These are phyloP conservation scores for Dromaius novaehollandiae DNA, from an alignment of 2,113 vertebrate genomes.

Conservation along the genomic window DNA sequence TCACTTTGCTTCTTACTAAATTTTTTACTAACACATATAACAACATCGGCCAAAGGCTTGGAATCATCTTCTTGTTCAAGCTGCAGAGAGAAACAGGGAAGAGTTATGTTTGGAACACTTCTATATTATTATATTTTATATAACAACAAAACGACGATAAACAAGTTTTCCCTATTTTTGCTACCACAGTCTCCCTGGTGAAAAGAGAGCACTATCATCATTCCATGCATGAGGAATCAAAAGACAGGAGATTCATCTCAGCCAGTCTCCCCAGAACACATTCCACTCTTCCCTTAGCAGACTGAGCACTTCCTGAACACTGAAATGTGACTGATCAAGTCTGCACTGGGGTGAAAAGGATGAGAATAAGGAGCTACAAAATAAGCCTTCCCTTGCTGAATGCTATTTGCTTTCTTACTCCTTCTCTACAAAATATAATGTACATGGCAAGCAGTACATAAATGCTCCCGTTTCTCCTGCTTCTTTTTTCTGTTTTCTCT, in stretches of 20 bases:
- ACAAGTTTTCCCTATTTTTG: background rate
- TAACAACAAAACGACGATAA: background rate
- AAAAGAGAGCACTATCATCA: background rate
- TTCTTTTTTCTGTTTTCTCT: background rate
- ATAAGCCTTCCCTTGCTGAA: background rate
- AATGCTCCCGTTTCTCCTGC: background rate
- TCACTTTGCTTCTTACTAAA: slow-evolving; percentile 91
- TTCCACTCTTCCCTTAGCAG: background rate
- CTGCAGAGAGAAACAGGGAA: background rate
- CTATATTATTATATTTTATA: background rate
- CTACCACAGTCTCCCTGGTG: background rate
- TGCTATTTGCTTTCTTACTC: background rate
- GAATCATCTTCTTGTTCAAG: slow-evolving; percentile 67
- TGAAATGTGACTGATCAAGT: background rate
- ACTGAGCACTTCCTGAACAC: background rate
- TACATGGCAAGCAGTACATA: background rate
- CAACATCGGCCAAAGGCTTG: slow-evolving; percentile 80
- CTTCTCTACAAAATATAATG: background rate
- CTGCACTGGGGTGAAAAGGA: background rate
- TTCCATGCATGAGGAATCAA: background rate
- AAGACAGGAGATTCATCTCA: background rate
- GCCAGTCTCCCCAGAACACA: background rate
- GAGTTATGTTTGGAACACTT: background rate
- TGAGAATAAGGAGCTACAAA: background rate
- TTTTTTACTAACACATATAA: slow-evolving; percentile 94